Evolutionary conservation across 2,888 invertebrate genomes (phyloP), one percentile per base, ranked within the genome.

Genomic region (Lutraria lutraria): DNA sequence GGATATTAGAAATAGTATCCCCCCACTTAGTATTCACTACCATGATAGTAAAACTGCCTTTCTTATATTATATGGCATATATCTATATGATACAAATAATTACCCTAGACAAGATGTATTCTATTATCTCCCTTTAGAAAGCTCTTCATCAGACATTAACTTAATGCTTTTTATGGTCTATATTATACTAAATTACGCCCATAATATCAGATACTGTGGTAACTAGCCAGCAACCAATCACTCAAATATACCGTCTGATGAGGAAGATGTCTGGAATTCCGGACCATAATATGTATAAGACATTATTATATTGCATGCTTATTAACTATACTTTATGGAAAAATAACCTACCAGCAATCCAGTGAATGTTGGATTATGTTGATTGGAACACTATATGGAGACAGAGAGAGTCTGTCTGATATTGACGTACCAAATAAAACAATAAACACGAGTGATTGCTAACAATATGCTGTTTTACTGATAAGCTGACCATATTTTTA

Each of bases 311-410:
- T 68, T 12, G n/a, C 25, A 25, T 68, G 63, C n/a, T 25, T 68
- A 68, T 68, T 68, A 25, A 25, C 25, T 21, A 68, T 25, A 68
- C 25, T 68, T 68, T 68, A 68, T 68, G 63, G 63, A 68, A 68
- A 68, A 68, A 68, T n/a, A 25, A 43, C 2, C 43, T 43, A 2
- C 43, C 43, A 43, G 43, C 43, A 43, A 68, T 68, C 25, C 25
- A 68, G 12, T 25, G 63, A 13, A 68, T 68, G n/a, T 10, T 68
- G 0, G 63, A 68, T 68, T 25, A 25, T 4, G 63, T 68, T 10
- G 63, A 68, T 68, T 68, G 63, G 4, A 25, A 68, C 25, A 68
- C 3, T 60, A 60, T 6, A 19, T 43, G 43, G 43, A 43, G 43
- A 43, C 43, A 43, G 43, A 43, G 43, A 4, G 43, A 43, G 43